Conservation (phyloP, 2,797 vertebrate genomes). For the Scyliorhinus canicula region DNA sequence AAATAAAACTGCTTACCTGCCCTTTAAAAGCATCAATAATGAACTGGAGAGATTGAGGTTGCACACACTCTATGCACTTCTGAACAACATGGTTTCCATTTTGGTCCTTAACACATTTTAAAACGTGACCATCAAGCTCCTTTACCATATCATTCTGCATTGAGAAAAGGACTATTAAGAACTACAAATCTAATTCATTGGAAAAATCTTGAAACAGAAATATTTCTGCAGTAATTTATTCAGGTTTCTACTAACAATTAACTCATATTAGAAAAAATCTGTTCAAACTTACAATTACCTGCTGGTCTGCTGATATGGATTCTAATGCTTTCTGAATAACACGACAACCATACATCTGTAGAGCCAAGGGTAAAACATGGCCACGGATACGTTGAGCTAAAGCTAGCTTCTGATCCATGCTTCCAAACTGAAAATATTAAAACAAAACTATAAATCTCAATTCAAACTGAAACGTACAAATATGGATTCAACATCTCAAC, state of each 20-base stretch:
- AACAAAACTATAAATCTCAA: slow-evolving; percentile 37
- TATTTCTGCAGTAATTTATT: background rate
- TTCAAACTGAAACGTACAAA: background rate
- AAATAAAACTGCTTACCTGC: slow-evolving; percentile 58
- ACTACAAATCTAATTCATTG: slow-evolving; percentile 18
- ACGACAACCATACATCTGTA: slow-evolving; percentile 96
- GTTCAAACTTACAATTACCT: slow-evolving; percentile 87
- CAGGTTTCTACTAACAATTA: background rate
- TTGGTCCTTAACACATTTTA: slow-evolving; percentile 82
- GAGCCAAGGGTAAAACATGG: slow-evolving; percentile 84
- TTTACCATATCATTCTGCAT: slow-evolving; percentile 77
- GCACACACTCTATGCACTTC: slow-evolving; percentile 80
- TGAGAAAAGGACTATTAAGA: slow-evolving; percentile 39
- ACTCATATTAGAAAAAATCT: background rate
- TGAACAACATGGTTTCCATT: slow-evolving; percentile 82
- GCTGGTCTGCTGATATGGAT: slow-evolving; percentile 96
- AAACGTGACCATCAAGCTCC: slow-evolving; percentile 75
- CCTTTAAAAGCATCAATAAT: slow-evolving; percentile 81
- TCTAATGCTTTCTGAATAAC: slow-evolving; percentile 96
- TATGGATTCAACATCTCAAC: background rate
- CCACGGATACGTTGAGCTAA: slow-evolving; percentile 89
- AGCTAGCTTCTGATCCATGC: slow-evolving; percentile 88
- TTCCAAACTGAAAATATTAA: slow-evolving; percentile 76
- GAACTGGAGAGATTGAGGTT: slow-evolving; percentile 76
- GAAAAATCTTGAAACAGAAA: slow-evolving; percentile 8